Conservation (phyloP, 2,113 vertebrate genomes). For the Amia ocellicauda region DNA sequence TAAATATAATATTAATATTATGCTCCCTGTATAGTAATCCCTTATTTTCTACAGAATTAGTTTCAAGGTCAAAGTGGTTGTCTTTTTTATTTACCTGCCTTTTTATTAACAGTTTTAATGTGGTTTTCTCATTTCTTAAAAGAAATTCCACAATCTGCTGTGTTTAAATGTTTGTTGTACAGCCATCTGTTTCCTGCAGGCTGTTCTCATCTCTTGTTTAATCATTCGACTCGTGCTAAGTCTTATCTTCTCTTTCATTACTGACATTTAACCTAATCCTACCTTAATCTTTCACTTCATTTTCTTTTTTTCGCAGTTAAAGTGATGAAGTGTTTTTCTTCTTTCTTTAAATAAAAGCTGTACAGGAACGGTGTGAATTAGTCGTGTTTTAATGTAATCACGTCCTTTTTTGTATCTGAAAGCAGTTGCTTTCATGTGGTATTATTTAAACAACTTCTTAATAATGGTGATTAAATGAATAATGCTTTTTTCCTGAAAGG, state of each 20-base stretch:
- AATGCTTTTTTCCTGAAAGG: slow-evolving; percentile 23
- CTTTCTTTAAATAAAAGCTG: slow-evolving; percentile 6
- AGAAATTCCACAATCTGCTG: slow-evolving; percentile 4
- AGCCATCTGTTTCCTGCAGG: slow-evolving; percentile 23
- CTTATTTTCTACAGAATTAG: background rate
- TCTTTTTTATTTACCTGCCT: slow-evolving; percentile 3
- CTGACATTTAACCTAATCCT: slow-evolving; percentile 21
- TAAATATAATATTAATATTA: too few species aligned
- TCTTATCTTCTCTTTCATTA: slow-evolving; percentile 22
- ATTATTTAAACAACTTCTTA: slow-evolving; percentile 24
- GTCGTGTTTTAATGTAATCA: slow-evolving; percentile 17
- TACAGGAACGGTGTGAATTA: slow-evolving; percentile 12
- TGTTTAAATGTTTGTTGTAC: slow-evolving; percentile 2
- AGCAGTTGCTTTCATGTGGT: slow-evolving; percentile 17
- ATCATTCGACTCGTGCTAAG: slow-evolving; percentile 10
- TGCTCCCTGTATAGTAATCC: too few species aligned
- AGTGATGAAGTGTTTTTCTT: background rate
- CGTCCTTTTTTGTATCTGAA: slow-evolving; percentile 16
- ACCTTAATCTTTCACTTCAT: slow-evolving; percentile 29
- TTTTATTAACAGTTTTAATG: slow-evolving; percentile 12
- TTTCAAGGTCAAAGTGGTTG: background rate
- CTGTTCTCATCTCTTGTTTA: slow-evolving; percentile 25
- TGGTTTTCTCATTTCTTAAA: slow-evolving; percentile 11
- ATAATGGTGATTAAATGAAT: slow-evolving; percentile 34
- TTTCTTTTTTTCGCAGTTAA: slow-evolving; percentile 8